Base-by-base conservation (phyloP, 92 coral and sea anemone genomes). In the Muricea muricata region DNA sequence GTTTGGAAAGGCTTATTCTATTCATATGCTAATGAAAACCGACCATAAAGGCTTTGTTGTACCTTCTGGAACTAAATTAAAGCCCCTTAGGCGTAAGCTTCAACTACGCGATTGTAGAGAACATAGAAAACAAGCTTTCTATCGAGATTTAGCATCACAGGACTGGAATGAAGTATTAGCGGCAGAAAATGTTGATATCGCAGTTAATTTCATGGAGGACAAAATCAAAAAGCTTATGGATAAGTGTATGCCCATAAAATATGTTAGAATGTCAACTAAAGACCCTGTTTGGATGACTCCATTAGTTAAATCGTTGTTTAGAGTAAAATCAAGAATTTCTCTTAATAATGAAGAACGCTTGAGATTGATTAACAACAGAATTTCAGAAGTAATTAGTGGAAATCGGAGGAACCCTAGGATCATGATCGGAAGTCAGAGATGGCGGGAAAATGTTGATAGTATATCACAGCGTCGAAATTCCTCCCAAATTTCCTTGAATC, bases 21-120 rank as follows among this genome's bases (percentile, higher is more conserved):
- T 89, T 74, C 90, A 85, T 6, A 74, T 86, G 82, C 14, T 77
- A 83, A 91, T n/a, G 81, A 28, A 82, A 70, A 92, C 94, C 4
- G 87, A 92, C 40, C 90, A 88, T 66, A 63, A 70, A 40, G 90
- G 92, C 31, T 58, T 91, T 55, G 72, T 88, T 40, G 26, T 91
- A 54, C 92, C 94, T 14, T 90, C 94, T 4, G 94, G 86, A 77
- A 78, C 86, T 24, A 89, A 89, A 73, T 81, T 89, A 33, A 89
- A 89, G 50, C 90, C 90, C 48, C 37, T 75, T 30, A 85, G 86
- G 50, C 81, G 70, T 73, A 91, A 84, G 47, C 73, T 78, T 28
- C 33, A 56, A 12, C 30, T 55, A 76, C 68, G 86, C 1, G 86
- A 91, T 71, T 81, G 67, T 65, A 81, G 92, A 82, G 90, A 85